Base-by-base conservation (phyloP, 2,113 vertebrate genomes). In the Corythornis cristatus region DNA sequence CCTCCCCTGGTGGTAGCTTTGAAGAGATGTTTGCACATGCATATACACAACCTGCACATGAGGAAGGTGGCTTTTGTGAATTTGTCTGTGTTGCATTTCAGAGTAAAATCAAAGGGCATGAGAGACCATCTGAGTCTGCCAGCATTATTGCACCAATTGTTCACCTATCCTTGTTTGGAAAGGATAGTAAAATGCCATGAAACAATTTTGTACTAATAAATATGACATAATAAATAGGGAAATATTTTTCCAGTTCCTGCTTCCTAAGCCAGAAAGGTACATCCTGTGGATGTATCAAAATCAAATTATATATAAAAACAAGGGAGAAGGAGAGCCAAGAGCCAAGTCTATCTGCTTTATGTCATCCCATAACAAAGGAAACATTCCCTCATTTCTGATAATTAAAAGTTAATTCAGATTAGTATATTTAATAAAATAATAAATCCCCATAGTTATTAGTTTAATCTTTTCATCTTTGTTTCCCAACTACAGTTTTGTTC, bases 41-140 rank as follows among this genome's bases (percentile, higher is more conserved):
- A 20, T 6, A 19, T 22, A 54, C 8, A 20, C 11, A 40, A 31
- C 5, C 4, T n/a, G 5, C 7, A 6, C 15, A 3, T 0, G 0
- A 12, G 33, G 19, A 64, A 64, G 33, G 43, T 8, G 14, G 12
- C 19, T 87, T 87, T 42, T 81, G 13, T 48, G 26, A 35, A 40
- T 62, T 83, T 57, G 14, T 45, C 21, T 35, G 0, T 48, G 33
- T 28, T 83, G 22, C 13, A 50, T n/a, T 50, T 57, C 23, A 57
- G 20, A 62, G 17, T 51, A 43, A 65, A 91, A 66, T 42, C 14
- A 33, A 86, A 91, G 16, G 22, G 23, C 43, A 22, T 2, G 8
- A 81, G 16, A 84, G 8, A 45, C 26, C 7, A 61, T 1, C 9
- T 62, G 31, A 8, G 6, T 56, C 48, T 71, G 20, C 23, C 12